Evolutionary conservation across 2,888 invertebrate species (phyloP).

Genomic region (Latrodectus elegans): DNA sequence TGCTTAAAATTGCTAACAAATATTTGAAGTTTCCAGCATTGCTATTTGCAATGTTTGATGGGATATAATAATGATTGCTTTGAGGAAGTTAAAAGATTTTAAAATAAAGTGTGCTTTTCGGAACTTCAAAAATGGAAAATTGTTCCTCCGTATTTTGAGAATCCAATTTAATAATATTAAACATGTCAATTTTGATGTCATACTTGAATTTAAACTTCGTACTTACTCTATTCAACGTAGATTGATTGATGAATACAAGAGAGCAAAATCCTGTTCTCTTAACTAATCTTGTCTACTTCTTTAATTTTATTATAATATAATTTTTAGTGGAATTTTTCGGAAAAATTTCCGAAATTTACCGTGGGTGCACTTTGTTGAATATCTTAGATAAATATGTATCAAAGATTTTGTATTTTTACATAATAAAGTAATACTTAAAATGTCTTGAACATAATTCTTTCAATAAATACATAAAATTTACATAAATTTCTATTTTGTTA

Average conservation of each 20-base stretch:
- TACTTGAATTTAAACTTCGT: conserved; percentile 55
- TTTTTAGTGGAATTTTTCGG: conserved; percentile 7
- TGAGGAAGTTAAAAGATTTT: neutral
- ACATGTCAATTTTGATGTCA: conserved; percentile 55
- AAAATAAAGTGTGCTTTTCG: neutral
- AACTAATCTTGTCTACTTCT: neutral
- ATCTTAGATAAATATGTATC: conserved; percentile 58
- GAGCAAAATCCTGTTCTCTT: conserved; percentile 25
- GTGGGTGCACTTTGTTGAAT: conserved; percentile 30
- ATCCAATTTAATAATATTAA: conserved; percentile 54
- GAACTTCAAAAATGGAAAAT: conserved; percentile 40
- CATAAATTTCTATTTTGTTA: too few relatives aligned
- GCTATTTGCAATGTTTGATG: too few relatives aligned
- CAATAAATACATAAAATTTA: neutral
- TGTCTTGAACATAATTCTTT: neutral
- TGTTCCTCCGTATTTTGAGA: conserved; percentile 52
- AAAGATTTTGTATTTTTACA: conserved; percentile 68
- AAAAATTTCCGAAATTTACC: neutral
- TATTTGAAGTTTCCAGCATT: too few relatives aligned
- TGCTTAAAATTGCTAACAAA: too few relatives aligned
- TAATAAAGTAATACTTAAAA: conserved; percentile 43
- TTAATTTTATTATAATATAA: neutral
- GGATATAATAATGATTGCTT: too few relatives aligned
- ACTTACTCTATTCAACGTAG: conserved; percentile 55
- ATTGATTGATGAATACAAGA: conserved; percentile 32